phyloP scores from a whole-genome alignment of 1,140 invertebrate species.

The Chelonus insularis region DNA sequence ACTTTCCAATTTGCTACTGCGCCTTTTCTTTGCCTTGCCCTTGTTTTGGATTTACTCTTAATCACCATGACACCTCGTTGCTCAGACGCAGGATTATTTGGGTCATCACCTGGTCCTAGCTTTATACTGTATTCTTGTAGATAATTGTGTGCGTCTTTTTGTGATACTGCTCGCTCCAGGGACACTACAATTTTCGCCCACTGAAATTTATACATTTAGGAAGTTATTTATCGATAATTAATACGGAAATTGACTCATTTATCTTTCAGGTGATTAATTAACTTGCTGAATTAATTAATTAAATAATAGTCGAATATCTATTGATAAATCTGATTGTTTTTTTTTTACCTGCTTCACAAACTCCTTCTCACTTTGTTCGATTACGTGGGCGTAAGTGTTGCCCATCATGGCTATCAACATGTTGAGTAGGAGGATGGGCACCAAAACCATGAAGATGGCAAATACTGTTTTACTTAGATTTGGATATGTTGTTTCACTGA shows the following conservation, averaged over 20 bases:
- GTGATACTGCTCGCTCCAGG: constrained; percentile 87
- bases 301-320: no score
- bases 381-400: constrained; percentile 97
- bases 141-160: constrained; percentile 85
- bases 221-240: no score
- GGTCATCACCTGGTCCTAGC: constrained; percentile 80
- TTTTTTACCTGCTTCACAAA: constrained; percentile 93
- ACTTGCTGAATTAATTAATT: no score
- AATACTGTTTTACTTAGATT: constrained; percentile 92
- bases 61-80: constrained; percentile 96
- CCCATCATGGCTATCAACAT: constrained; percentile 99
- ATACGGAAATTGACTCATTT: no score
- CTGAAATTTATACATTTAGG: constrained; percentile 55
- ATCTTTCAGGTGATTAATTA: no score
- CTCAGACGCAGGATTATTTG: constrained; percentile 69
- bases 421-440: constrained; percentile 94
- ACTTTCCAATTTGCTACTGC: constrained; percentile 98
- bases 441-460: constrained; percentile 95
- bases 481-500: constrained; percentile 87
- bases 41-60: constrained; percentile 94
- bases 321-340: no score
- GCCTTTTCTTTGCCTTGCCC: constrained; percentile 94
- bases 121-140: constrained; percentile 95
- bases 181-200: constrained; percentile 99
- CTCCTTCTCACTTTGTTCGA: constrained; percentile 97